A percentile compares a stretch with the other conserved stretches of the same genome.
Evolutionary conservation across 2,888 invertebrate species (phyloP).

Genomic region (Odontocolon sp.): DNA sequence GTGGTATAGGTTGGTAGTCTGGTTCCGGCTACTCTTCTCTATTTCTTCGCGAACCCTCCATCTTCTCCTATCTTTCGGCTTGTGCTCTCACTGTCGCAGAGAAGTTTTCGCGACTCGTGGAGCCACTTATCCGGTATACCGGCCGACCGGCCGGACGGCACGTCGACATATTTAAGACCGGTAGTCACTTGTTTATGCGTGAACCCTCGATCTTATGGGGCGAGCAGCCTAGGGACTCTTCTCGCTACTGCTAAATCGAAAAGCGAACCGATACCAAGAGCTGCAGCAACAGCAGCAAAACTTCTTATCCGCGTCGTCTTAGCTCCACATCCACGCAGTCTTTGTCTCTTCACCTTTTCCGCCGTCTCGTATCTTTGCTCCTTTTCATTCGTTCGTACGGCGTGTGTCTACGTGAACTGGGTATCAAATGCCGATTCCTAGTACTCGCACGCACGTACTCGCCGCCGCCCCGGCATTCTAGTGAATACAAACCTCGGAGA

Average conservation of each 20-base stretch:
- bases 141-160: slow-evolving; percentile 28
- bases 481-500: slow-evolving; percentile 46
- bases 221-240: slow-evolving; percentile 49
- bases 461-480: slow-evolving; percentile 36
- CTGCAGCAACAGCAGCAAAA: slow-evolving; percentile 20
- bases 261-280: slow-evolving; percentile 22
- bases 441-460: slow-evolving; percentile 67
- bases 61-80: slow-evolving; percentile 55
- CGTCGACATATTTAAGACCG: slow-evolving; percentile 73
- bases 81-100: slow-evolving; percentile 25
- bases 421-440: slow-evolving; percentile 73
- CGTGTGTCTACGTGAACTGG: slow-evolving; percentile 70
- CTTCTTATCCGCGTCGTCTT: slow-evolving; percentile 24
- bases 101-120: slow-evolving; percentile 57
- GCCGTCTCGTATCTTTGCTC: slow-evolving; percentile 1
- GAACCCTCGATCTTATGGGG: slow-evolving; percentile 66
- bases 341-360: slow-evolving; percentile 11
- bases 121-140: slow-evolving; percentile 61
- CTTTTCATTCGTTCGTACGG: slow-evolving; percentile 45
- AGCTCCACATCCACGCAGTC: too few relatives aligned
- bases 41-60: slow-evolving; percentile 51
- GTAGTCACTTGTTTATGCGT: slow-evolving; percentile 74
- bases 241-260: slow-evolving; percentile 4
- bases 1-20: slow-evolving; percentile 23
- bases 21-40: slow-evolving; percentile 35